These are phyloP conservation scores for Erynnis tages DNA, from an alignment of 2,888 invertebrate genomes.

Conservation along the genomic window DNA sequence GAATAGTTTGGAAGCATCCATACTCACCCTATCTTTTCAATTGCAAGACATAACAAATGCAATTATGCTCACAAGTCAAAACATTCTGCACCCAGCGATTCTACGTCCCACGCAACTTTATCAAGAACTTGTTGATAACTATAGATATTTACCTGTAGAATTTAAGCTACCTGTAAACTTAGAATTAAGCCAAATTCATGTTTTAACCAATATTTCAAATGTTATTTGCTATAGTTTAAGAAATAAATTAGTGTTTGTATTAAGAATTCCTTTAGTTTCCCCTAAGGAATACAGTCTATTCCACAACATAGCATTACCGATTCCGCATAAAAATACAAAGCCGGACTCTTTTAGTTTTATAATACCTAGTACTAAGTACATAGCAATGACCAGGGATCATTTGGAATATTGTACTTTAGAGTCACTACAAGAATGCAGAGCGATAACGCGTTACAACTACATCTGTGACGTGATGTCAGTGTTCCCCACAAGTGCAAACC, in stretches of 20 bases:
- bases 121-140: not conserved
- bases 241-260: not conserved
- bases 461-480: not conserved
- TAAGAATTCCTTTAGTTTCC: constrained; percentile 10
- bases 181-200: constrained; percentile 9
- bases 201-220: not conserved
- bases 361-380: not conserved
- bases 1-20: not conserved
- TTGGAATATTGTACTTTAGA: not conserved
- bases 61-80: constrained; percentile 1
- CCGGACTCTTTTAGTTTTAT: not conserved
- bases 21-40: constrained; percentile 6
- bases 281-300: not conserved
- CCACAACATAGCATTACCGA: not conserved
- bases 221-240: not conserved
- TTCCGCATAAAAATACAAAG: not conserved
- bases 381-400: not conserved
- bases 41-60: constrained; percentile 9
- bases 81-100: constrained; percentile 6
- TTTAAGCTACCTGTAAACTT: not conserved
- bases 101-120: constrained; percentile 3
- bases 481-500: not conserved
- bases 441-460: not conserved
- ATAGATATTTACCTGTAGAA: not conserved
- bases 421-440: not conserved